A percentile compares a stretch with the other conserved stretches of the same genome.
These are phyloP conservation scores for Mimumesa dahlbomi DNA, from an alignment of 2,888 invertebrate species.

Conservation along the genomic window DNA sequence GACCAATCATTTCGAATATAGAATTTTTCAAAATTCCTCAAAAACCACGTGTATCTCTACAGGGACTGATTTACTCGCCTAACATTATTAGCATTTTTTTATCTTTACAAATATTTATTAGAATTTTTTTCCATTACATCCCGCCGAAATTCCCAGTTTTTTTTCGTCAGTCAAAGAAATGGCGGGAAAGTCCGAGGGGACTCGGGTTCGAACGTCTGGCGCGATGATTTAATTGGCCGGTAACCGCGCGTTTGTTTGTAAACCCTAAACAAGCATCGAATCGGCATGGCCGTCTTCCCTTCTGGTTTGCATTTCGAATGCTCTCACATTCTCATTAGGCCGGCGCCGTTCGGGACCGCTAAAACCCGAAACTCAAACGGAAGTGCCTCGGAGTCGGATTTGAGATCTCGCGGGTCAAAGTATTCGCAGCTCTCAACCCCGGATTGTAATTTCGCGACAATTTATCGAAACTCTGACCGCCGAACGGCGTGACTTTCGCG, in stretches of 20 bases:
- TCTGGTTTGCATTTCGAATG: slow-evolving; percentile 35
- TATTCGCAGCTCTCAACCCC: slow-evolving; percentile 16
- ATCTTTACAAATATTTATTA: no score
- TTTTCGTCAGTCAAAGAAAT: slow-evolving; percentile 19
- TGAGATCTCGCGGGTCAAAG: slow-evolving; percentile 34
- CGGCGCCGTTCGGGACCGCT: slow-evolving; percentile 23
- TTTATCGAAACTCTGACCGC: slow-evolving; percentile 25
- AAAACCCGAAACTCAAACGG: slow-evolving; percentile 50
- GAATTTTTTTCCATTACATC: no score
- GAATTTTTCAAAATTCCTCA: no score
- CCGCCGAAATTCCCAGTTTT: no score
- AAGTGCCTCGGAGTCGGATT: slow-evolving; percentile 12
- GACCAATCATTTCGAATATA: no score
- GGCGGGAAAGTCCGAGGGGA: background rate
- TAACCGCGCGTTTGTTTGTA: slow-evolving; percentile 53
- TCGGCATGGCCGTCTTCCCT: slow-evolving; percentile 40
- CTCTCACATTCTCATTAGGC: slow-evolving; percentile 52
- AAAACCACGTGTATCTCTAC: no score
- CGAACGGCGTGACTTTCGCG: background rate
- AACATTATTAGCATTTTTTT: no score
- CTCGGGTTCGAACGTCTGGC: slow-evolving; percentile 29
- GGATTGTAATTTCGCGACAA: slow-evolving; percentile 32
- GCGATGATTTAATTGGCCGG: slow-evolving; percentile 57
- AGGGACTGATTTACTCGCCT: no score
- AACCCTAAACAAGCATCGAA: slow-evolving; percentile 55